Percentiles rank a stretch among this genome's conserved stretches.
phyloP scores from a whole-genome alignment of 2,888 invertebrate species.

The Selenia dentaria region DNA sequence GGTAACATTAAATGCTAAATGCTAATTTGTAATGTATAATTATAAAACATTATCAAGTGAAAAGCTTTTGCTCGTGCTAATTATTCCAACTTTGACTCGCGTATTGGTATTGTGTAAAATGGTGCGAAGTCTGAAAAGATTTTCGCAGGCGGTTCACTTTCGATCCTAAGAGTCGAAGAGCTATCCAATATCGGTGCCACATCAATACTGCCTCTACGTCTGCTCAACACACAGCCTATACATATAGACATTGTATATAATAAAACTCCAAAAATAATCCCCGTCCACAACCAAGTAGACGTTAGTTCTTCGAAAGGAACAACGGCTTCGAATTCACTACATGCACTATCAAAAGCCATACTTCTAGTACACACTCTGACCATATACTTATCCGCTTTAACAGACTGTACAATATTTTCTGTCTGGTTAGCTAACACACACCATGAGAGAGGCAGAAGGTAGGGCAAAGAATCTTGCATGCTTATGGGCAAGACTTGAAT shows the following conservation, averaged over 20 bases:
- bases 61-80: background rate
- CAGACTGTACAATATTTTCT: slow-evolving; percentile 39
- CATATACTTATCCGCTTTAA: slow-evolving; percentile 44
- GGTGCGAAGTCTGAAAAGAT: slow-evolving; percentile 58
- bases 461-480: slow-evolving; percentile 38
- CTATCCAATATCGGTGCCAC: slow-evolving; percentile 56
- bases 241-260: slow-evolving; percentile 48
- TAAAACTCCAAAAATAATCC: slow-evolving; percentile 52
- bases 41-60: background rate
- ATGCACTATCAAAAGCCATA: slow-evolving; percentile 38
- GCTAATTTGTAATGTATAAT: too few species aligned
- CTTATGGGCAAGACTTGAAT: slow-evolving; percentile 60
- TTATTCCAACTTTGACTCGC: slow-evolving; percentile 30
- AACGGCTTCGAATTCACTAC: slow-evolving; percentile 38
- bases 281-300: slow-evolving; percentile 51
- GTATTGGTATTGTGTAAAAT: slow-evolving; percentile 45
- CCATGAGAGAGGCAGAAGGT: slow-evolving; percentile 53
- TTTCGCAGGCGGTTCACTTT: slow-evolving; percentile 56
- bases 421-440: slow-evolving; percentile 52
- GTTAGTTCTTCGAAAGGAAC: slow-evolving; percentile 24
- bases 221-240: slow-evolving; percentile 45
- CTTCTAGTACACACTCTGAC: slow-evolving; percentile 45
- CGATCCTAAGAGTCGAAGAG: slow-evolving; percentile 43
- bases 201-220: slow-evolving; percentile 40
- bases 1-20: too few species aligned